Base-by-base conservation (phyloP, 2,113 vertebrate genomes). In the Chamaea fasciata region DNA sequence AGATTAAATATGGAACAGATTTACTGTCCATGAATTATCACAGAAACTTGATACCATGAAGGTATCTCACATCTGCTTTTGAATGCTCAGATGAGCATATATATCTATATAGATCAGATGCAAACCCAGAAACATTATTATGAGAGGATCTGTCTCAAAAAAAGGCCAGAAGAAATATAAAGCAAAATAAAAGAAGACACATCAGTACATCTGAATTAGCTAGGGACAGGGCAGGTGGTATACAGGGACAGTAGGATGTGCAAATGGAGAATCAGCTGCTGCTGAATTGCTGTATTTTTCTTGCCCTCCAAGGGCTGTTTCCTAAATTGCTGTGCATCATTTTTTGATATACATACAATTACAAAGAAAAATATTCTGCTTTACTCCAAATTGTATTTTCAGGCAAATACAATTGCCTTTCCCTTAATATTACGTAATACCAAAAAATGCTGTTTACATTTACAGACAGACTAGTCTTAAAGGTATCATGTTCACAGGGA, bases 211-310 rank as follows among this genome's bases (percentile, higher is more conserved):
- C 11, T 65, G 56, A 86, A 65, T 39, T 44, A 83, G 62, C 23
- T 3, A 6, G 17, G 15, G 30, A 10, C 3, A 18, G 35, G 10
- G 17, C 2, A 1, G 3, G 3, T 44, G 56, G 9, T 11, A 3
- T 13, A 17, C 13, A 19, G 7, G 7, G 7, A 74, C 41, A 41
- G 41, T 15, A 41, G 41, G 41, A 41, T 41, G 41, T 41, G 18
- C 68, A 67, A 77, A 88, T 33, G 24, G 27, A 63, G 18, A 84
- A 10, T 21, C 46, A 68, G 30, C 22, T 89, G 47, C 46, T 89
- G 55, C 39, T 91, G 28, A 56, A 65, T 3, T 81, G 64, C 39
- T 74, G 0, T 22, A 52, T 56, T 47, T 92, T 27, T 19, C 59
- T 37, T 84, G 44, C 39, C 16, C 67, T 91, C 52, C 82, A 94